phyloP scores from a whole-genome alignment of 2,113 vertebrate species.

The Ceyx melanurus region DNA sequence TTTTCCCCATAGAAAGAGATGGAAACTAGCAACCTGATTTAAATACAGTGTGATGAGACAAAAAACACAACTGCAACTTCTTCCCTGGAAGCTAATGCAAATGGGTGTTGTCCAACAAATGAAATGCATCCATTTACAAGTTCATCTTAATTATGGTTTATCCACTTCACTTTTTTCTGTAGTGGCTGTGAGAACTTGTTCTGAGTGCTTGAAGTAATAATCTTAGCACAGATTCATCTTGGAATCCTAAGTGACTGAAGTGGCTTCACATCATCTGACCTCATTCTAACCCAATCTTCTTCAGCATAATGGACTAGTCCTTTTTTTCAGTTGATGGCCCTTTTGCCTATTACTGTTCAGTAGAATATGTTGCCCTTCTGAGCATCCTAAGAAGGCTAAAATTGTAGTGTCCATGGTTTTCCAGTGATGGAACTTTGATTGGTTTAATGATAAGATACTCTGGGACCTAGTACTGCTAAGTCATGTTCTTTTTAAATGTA shows the following conservation, averaged over 20 bases:
- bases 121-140: constrained; percentile 27
- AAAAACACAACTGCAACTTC: not conserved
- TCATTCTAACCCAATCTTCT: not conserved
- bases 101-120: constrained; percentile 40
- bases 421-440: not conserved
- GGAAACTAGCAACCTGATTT: constrained; percentile 21
- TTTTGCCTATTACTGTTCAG: not conserved
- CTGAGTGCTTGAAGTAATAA: not conserved
- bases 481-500: not conserved
- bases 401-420: not conserved
- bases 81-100: constrained; percentile 29
- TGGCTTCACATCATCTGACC: not conserved
- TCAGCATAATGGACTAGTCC: not conserved
- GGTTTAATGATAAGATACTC: not conserved
- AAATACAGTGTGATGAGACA: not conserved
- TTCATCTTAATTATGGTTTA: constrained; percentile 52
- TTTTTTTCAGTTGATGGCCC: not conserved
- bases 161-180: not conserved
- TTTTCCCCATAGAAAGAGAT: constrained; percentile 13
- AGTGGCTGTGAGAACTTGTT: constrained; percentile 31
- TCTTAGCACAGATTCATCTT: not conserved
- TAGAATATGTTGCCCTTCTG: not conserved
- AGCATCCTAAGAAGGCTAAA: not conserved
- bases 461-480: not conserved
- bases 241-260: not conserved